These are phyloP conservation scores for Diadegma fenestrale DNA, from an alignment of 2,888 invertebrate species.

Conservation along the genomic window DNA sequence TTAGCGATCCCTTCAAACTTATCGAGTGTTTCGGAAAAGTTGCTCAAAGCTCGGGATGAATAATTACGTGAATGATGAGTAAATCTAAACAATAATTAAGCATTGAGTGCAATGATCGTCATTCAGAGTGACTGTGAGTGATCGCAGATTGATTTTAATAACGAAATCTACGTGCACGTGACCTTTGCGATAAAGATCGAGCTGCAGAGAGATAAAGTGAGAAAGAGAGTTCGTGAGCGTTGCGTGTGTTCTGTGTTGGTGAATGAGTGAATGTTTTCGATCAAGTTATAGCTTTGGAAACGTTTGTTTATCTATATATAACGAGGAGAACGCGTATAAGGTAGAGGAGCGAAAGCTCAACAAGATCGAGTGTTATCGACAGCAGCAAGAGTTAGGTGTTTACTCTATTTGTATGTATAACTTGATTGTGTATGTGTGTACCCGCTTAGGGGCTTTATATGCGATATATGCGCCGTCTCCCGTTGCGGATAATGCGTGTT, in stretches of 20 bases:
- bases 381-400: conserved; percentile 53
- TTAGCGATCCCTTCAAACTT: not conserved
- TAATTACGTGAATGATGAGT: not conserved
- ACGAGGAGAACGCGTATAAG: conserved; percentile 1
- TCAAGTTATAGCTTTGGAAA: conserved; percentile 14
- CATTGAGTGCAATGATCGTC: not conserved
- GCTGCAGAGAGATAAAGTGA: not conserved
- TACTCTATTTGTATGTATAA: conserved; percentile 25
- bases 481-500: conserved; percentile 67
- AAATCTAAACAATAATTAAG: not conserved
- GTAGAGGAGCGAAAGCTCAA: conserved; percentile 48
- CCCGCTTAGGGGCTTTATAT: conserved; percentile 30
- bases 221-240: not conserved
- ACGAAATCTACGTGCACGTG: conserved; percentile 68
- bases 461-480: conserved; percentile 52
- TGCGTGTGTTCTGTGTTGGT: conserved; percentile 1
- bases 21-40: not conserved
- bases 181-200: conserved; percentile 55
- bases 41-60: not conserved
- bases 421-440: conserved; percentile 33
- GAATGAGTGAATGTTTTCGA: conserved; percentile 20
- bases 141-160: conserved; percentile 54
- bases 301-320: not conserved
- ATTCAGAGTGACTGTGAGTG: conserved; percentile 46
- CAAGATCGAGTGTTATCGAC: conserved; percentile 66